Base-by-base conservation (phyloP, 1,140 invertebrate species). In the Drosophila erecta region DNA sequence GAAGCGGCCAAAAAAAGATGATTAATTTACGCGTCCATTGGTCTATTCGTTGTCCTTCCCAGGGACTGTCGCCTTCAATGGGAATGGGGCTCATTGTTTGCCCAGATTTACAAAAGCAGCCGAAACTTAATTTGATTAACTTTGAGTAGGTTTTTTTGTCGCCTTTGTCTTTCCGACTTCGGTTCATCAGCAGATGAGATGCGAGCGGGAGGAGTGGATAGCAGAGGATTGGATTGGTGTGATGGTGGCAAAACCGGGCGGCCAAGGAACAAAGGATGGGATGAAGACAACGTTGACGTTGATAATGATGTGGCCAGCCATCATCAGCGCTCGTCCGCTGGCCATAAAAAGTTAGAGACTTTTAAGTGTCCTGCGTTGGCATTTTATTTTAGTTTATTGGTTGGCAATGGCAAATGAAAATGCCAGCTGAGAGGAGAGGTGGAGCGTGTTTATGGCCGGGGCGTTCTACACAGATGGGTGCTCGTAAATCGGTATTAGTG, bases 91-190 rank as follows among this genome's bases (percentile, higher is more conserved):
- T 57, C 67, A 56, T 87, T 86, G 77, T 81, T 86, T 59, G 62
- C 81, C 44, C 43, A 72, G 78, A 76, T 76, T 64, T 64, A 70
- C 79, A 69, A 76, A 71, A 76, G 46, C 70, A 60, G 54, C 65
- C 70, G 66, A 87, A 87, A 87, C 81, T 87, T 87, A 86, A 86
- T 86, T 86, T 86, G 83, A 86, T 86, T 86, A 87, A 87, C 78
- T 81, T 81, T 75, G 67, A 81, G 78, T 79, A 79, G 78, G 70
- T 72, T 64, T 66, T 66, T 76, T 47, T 43, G 46, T 47, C 67
- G 60, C 33, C 70, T 67, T 81, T 86, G 83, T 81, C 76, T 81
- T 81, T 76, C 65, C 69, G 64, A 70, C 62, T 79, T 74, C 58
- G 78, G 75, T 75, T 86, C 79, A 87, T 81, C 70, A 81, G 60